phyloP scores from a whole-genome alignment of 2,113 vertebrate species.

The Melanotaenia duboulayi region DNA sequence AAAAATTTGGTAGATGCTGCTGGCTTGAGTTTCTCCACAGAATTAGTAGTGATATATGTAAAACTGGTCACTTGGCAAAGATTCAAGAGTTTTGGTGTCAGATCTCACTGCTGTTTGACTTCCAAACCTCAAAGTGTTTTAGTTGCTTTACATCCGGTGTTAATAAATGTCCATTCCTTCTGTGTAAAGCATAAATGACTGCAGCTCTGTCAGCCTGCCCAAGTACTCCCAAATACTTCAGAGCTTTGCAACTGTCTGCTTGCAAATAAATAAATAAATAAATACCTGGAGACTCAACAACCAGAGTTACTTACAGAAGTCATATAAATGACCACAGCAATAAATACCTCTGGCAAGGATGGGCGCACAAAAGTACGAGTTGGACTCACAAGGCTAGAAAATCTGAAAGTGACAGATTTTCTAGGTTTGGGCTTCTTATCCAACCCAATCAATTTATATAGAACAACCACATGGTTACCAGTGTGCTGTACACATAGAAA shows the following conservation, averaged over 20 bases:
- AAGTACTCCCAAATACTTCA: conserved; percentile 61
- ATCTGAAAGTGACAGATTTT: conserved; percentile 8
- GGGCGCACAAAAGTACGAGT: conserved; percentile 10
- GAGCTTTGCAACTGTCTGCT: conserved; percentile 56
- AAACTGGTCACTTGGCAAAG: conserved; percentile 47
- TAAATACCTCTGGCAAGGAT: conserved; percentile 37
- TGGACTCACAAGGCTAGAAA: conserved; percentile 38
- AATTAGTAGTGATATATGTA: conserved; percentile 44
- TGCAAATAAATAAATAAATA: too few species aligned
- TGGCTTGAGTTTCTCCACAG: conserved; percentile 45
- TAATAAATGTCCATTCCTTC: conserved; percentile 63
- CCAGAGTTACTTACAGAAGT: conserved; percentile 43
- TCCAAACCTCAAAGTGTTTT: background rate
- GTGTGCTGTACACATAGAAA: too few species aligned
- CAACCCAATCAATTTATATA: too few species aligned
- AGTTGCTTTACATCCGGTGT: conserved; percentile 43
- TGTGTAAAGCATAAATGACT: conserved; percentile 54
- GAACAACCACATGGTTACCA: too few species aligned
- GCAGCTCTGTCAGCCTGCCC: conserved; percentile 58
- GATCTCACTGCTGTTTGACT: conserved; percentile 25
- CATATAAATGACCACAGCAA: conserved; percentile 44
- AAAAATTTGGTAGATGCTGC: conserved; percentile 7
- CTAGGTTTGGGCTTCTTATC: too few species aligned
- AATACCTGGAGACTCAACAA: conserved; percentile 50
- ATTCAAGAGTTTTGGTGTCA: conserved; percentile 17